Evolutionary conservation across 2,888 invertebrate genomes (phyloP).

Genomic region (Thereva unica): DNA sequence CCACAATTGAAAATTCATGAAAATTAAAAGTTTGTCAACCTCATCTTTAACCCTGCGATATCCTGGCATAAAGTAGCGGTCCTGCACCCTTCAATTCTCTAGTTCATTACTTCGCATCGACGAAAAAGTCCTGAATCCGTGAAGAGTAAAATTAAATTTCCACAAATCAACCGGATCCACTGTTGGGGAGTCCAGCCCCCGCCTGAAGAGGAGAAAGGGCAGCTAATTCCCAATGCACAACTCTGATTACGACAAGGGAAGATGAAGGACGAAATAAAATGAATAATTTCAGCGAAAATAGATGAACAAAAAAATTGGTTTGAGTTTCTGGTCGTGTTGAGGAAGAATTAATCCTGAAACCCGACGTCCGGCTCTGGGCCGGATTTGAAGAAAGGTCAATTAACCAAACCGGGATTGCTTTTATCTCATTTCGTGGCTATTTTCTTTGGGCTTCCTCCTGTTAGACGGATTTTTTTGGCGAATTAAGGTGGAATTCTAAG

Average conservation of each 20-base stretch:
- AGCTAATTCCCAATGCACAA: conserved; percentile 1
- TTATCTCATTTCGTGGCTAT: conserved; percentile 15
- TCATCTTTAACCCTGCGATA: conserved; percentile 17
- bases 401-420: conserved; percentile 14
- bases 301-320: conserved; percentile 34
- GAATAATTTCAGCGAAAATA: conserved; percentile 37
- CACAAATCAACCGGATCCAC: conserved; percentile 36
- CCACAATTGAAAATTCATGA: conserved; percentile 27
- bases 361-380: conserved; percentile 23
- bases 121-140: conserved; percentile 39
- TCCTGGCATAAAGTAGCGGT: conserved; percentile 11
- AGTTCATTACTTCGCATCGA: conserved; percentile 14
- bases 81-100: conserved; percentile 12
- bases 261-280: conserved; percentile 29
- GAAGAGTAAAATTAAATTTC: conserved; percentile 41
- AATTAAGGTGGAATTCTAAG: not conserved
- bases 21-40: conserved; percentile 33
- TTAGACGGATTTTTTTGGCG: conserved; percentile 21
- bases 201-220: not conserved
- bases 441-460: conserved; percentile 20
- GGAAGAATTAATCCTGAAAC: conserved; percentile 33
- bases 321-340: conserved; percentile 7
- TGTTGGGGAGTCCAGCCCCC: not conserved
- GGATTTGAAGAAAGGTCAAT: conserved; percentile 36
- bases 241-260: conserved; percentile 33